Evolutionary conservation across 1,140 invertebrate species (phyloP), one percentile per base, ranked within the genome.

Genomic region (Hycleus cichorii): DNA sequence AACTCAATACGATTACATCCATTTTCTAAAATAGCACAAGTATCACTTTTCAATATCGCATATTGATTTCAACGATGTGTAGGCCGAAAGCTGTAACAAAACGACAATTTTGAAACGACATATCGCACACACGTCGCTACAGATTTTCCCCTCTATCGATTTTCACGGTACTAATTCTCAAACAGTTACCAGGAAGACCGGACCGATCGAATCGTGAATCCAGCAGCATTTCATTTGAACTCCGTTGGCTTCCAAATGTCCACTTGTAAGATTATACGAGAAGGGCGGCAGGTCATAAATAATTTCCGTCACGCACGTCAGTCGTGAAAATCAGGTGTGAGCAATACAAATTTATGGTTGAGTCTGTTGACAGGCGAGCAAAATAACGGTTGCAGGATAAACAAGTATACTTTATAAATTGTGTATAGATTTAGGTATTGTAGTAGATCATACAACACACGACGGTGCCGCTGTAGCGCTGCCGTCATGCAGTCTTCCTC

Each of bases 1-100:
- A 59, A 64, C 62, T 64, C 7, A 32, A 64, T 55, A 61, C 58
- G 61, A 61, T 60, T 60, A 59, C 59, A 60, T 54, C 55, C 59
- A 64, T 61, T 64, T 64, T 58, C 57, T 64, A 58, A 64, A 58
- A 32, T 55, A 48, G 49, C 58, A 64, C 59, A 50, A 58, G 62
- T 58, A 64, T 64, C 62, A 64, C 39, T 49, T 58, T 61, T 64
- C 59, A 57, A 56, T 59, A 52, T 52, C 18, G 7, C 32, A 7
- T 32, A 61, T 64, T 64, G 62, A 64, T 64, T 58, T 56, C 59
- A 43, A 44, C 26, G 45, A 32, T 25, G 39, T 55, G 55, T 61
- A 40, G 54, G 54, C 56, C 47, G 59, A 42, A 45, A 53, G 39
- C 51, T 44, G 51, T 52, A 43, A 43, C 40, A 52, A 52, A 52